These are phyloP conservation scores for Erinaceus europaeus DNA, from an alignment of 2,113 vertebrate species.

Conservation along the genomic window DNA sequence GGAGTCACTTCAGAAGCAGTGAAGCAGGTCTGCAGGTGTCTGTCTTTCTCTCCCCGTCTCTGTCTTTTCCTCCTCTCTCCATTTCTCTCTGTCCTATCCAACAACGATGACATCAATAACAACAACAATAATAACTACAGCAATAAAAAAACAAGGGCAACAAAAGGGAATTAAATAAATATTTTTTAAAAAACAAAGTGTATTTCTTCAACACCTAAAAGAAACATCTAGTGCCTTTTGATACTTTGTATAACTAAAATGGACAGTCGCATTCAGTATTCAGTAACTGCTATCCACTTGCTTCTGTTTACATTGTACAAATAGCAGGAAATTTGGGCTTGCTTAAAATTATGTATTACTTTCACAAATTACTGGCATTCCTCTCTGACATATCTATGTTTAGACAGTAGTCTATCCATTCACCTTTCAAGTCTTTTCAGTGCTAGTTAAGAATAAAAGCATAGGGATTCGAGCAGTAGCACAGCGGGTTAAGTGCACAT, in stretches of 20 bases:
- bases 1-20: no score
- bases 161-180: no score
- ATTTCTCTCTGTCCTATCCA: no score
- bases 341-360: neutral
- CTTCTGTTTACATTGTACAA: neutral
- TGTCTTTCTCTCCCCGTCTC: no score
- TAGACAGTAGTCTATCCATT: neutral
- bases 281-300: neutral
- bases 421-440: neutral
- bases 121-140: no score
- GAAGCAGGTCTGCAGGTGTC: no score
- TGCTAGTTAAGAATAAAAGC: neutral
- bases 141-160: no score
- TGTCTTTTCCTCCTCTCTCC: no score
- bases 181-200: no score
- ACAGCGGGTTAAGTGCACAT: no score
- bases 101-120: no score
- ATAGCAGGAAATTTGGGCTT: constrained; percentile 12
- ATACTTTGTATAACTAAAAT: constrained; percentile 21
- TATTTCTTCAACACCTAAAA: constrained; percentile 11
- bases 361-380: neutral
- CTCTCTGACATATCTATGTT: neutral
- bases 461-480: no score
- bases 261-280: neutral
- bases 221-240: constrained; percentile 16